phyloP scores from a whole-genome alignment of 2,113 vertebrate genomes.

The Castor canadensis region DNA sequence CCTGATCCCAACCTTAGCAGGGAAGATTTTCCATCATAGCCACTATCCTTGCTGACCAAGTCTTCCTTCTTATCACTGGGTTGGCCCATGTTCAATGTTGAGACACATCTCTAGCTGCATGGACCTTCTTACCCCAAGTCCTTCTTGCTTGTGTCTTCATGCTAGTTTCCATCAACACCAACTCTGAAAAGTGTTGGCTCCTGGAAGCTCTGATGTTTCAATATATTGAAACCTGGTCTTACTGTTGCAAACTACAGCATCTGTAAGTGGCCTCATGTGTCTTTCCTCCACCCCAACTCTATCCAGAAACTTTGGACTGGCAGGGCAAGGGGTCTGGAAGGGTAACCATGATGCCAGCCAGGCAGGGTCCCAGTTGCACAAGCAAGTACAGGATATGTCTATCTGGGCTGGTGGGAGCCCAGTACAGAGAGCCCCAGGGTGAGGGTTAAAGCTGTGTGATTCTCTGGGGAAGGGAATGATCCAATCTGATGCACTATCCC shows the following conservation, averaged over 20 bases:
- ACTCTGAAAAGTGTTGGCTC: background rate
- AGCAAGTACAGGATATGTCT: background rate
- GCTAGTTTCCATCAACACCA: too few species aligned
- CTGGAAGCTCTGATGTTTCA: background rate
- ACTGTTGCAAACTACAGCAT: background rate
- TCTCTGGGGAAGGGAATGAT: fast-evolving
- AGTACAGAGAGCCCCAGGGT: fast-evolving
- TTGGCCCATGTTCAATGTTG: fast-evolving
- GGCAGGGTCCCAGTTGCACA: background rate
- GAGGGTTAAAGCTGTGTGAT: fast-evolving
- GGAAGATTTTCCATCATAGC: too few species aligned
- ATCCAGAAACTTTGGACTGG: background rate
- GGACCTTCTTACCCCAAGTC: background rate
- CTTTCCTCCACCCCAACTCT: background rate
- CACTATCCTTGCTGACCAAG: background rate
- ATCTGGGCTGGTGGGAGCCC: background rate
- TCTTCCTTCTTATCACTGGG: background rate
- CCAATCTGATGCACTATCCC: fast-evolving
- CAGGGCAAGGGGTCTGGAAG: background rate
- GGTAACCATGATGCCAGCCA: fast-evolving
- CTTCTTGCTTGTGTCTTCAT: background rate
- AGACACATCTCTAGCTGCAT: fast-evolving
- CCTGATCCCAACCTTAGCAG: background rate
- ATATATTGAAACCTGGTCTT: background rate
- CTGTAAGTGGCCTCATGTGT: background rate